A percentile compares a stretch with the other conserved stretches of the same genome.
phyloP scores from a whole-genome alignment of 2,888 invertebrate species.

The Eupithecia tripunctaria region DNA sequence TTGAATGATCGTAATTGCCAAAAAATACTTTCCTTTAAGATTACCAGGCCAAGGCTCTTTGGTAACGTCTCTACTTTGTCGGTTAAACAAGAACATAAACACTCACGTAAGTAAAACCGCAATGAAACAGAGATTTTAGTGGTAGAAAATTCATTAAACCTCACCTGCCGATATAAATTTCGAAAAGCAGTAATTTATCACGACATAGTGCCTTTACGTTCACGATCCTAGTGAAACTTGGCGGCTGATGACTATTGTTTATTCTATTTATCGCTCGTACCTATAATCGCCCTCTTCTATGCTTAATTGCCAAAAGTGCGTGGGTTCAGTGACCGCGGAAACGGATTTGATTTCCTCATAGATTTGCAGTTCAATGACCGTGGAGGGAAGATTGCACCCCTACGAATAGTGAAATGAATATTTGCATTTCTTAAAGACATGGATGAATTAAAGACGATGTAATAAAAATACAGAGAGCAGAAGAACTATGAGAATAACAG shows the following conservation, averaged over 20 bases:
- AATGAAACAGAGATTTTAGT: background rate
- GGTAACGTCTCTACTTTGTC: background rate
- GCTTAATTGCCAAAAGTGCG: slow-evolving; percentile 77
- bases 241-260: slow-evolving; percentile 1
- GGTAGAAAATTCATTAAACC: background rate
- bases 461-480: background rate
- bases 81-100: background rate
- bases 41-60: background rate
- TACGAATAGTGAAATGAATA: slow-evolving; percentile 14
- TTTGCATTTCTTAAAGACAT: slow-evolving; percentile 10
- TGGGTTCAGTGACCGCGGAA: slow-evolving; percentile 71
- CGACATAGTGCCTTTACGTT: background rate
- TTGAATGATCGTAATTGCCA: too few species aligned
- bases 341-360: slow-evolving; percentile 51
- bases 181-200: background rate
- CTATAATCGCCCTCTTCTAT: slow-evolving; percentile 61
- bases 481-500: background rate
- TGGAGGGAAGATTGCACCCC: slow-evolving; percentile 21
- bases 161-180: background rate
- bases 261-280: slow-evolving; percentile 15
- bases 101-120: background rate
- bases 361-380: slow-evolving; percentile 51
- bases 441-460: background rate
- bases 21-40: too few species aligned
- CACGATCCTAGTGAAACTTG: background rate